phyloP scores from a whole-genome alignment of 2,113 vertebrate genomes.

The Micronycteris hirsuta region DNA sequence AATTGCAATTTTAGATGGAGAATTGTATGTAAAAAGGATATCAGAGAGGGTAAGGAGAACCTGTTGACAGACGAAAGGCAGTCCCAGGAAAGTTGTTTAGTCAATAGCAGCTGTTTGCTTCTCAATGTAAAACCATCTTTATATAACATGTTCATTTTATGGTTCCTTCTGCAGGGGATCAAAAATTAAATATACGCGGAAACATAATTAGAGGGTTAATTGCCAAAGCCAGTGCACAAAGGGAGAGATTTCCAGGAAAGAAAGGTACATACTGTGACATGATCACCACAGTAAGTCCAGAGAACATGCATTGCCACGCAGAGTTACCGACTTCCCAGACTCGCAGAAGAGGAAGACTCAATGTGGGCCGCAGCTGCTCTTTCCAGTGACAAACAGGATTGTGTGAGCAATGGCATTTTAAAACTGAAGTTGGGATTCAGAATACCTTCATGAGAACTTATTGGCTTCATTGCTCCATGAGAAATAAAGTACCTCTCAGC shows the following conservation, averaged over 20 bases:
- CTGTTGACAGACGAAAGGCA: constrained; percentile 81
- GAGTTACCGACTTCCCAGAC: background rate
- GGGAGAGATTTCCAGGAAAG: constrained; percentile 74
- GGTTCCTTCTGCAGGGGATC: constrained; percentile 72
- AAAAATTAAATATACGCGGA: constrained; percentile 78
- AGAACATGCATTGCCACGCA: background rate
- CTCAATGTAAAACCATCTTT: constrained; percentile 76
- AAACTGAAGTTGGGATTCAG: background rate
- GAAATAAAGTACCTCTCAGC: background rate
- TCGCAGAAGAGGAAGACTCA: background rate
- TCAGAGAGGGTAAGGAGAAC: constrained; percentile 71
- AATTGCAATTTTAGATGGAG: background rate
- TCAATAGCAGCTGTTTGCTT: constrained; percentile 75
- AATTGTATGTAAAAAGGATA: constrained; percentile 55
- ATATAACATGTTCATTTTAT: constrained; percentile 73
- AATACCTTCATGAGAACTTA: background rate
- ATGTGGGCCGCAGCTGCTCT: background rate
- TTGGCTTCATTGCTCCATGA: background rate
- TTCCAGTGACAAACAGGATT: background rate
- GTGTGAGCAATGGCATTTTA: background rate
- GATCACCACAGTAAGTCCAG: background rate
- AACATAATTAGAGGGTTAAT: constrained; percentile 82
- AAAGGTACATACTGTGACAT: background rate
- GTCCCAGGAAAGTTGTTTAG: constrained; percentile 73
- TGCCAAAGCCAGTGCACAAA: constrained; percentile 72